These are phyloP conservation scores for Cosmopolites sordidus DNA, from an alignment of 2,888 invertebrate genomes.

Conservation along the genomic window DNA sequence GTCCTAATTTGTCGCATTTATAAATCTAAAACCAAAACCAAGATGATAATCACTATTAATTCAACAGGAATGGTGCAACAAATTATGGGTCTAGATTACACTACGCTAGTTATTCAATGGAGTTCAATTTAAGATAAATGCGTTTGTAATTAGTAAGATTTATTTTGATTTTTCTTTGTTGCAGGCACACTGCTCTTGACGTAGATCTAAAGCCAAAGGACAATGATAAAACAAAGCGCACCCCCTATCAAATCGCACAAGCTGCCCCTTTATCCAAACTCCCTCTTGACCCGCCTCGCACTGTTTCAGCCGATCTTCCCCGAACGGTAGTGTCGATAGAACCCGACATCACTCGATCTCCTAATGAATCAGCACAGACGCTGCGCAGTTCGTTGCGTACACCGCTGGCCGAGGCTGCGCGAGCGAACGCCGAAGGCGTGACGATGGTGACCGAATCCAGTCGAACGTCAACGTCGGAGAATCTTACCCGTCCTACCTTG, in stretches of 20 bases:
- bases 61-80: too few species aligned
- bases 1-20: too few species aligned
- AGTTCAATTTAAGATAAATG: too few species aligned
- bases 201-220: conserved; percentile 45
- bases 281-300: conserved; percentile 10
- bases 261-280: conserved; percentile 1
- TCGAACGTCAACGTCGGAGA: conserved; percentile 4
- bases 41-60: too few species aligned
- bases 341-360: conserved; percentile 28
- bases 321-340: conserved; percentile 19
- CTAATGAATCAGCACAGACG: conserved; percentile 23
- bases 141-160: too few species aligned
- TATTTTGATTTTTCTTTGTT: too few species aligned
- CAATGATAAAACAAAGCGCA: conserved; percentile 15
- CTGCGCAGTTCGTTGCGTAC: conserved; percentile 18
- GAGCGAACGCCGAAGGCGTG: conserved; percentile 5
- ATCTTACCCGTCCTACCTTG: conserved; percentile 37
- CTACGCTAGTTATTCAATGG: too few species aligned
- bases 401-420: conserved; percentile 8
- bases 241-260: conserved; percentile 10
- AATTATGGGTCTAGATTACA: too few species aligned
- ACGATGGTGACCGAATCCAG: conserved; percentile 16
- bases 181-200: conserved; percentile 51
- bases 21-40: too few species aligned
- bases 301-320: conserved; percentile 6